phyloP scores from a whole-genome alignment of 92 coral and sea anemone species.

The Porites rus region DNA sequence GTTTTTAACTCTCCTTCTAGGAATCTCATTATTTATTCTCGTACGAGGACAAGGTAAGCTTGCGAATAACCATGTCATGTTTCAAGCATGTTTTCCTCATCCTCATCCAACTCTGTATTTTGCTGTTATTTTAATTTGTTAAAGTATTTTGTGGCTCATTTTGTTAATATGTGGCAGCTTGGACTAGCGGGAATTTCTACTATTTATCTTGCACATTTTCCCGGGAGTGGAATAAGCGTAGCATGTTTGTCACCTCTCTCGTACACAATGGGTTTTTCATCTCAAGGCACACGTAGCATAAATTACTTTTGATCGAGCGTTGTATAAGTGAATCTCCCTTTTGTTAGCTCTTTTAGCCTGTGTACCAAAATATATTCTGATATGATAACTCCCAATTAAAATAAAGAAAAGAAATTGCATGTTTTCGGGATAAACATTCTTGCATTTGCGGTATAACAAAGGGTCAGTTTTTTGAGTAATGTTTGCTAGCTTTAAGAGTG shows the following conservation, averaged over 20 bases:
- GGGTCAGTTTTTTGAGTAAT: not conserved
- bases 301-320: not conserved
- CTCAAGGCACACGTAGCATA: not conserved
- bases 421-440: not conserved
- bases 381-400: not conserved
- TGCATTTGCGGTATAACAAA: constrained; percentile 11
- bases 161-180: constrained; percentile 33
- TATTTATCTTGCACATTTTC: constrained; percentile 4
- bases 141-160: not conserved
- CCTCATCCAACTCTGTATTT: not conserved
- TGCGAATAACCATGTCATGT: constrained; percentile 1
- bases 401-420: not conserved
- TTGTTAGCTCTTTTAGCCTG: not conserved
- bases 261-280: constrained; percentile 47
- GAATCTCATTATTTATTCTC: constrained; percentile 33
- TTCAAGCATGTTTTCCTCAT: constrained; percentile 6
- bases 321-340: not conserved
- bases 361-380: not conserved
- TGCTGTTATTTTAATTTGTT: not conserved
- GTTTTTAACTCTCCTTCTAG: constrained; percentile 54
- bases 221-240: not conserved
- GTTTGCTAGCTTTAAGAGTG: not conserved
- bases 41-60: constrained; percentile 51
- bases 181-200: not conserved
- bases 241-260: not conserved